Base-by-base conservation (phyloP, 2,113 vertebrate species). In the Meles meles region DNA sequence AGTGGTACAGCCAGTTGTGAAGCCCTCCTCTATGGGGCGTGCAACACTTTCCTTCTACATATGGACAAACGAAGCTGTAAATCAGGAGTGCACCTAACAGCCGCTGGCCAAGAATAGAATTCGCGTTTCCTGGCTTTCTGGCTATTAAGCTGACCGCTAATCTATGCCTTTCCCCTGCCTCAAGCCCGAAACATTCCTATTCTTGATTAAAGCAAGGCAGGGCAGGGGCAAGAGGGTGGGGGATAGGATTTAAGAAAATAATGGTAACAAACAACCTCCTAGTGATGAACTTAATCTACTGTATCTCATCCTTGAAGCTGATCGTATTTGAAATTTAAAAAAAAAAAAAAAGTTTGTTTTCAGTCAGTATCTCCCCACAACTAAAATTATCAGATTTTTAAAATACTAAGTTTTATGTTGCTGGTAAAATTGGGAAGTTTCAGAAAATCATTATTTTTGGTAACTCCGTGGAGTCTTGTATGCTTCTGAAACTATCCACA, bases 231-330 rank as follows among this genome's bases (percentile, higher is more conserved):
- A 3, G 7, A 3, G 31, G 4, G 8, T 2, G 34, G 1, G 14
- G 74, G 49, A 87, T 11, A 74, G 82, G 89, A 83, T 86, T 96
- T 94, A 39, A 96, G 88, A 80, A 94, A 93, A 91, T 49, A 91
- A 71, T 47, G 42, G 55, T 47, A 82, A 90, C 79, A 93, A 94
- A 77, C 80, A 92, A 72, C 74, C 71, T 93, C 44, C 72, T 57
- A 59, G 86, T 88, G 81, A 95, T 88, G 67, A 79, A 96, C 59
- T 49, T 92, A 72, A 97, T 87, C 52, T 88, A 63, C 27, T n/a
- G 37, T n/a, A 37, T 90, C 82, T 96, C 91, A 12, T 91, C 27
- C 72, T 80, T 63, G 69, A 65, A 84, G 49, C 65, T 39, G 84
- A 96, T 86, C 31, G 1, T 90, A 90, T 93, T 69, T 59, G 80